These are phyloP conservation scores for Petrosia ficiformis DNA, from an alignment of 37 sponge, comb jelly and placozoan genomes.

Conservation along the genomic window DNA sequence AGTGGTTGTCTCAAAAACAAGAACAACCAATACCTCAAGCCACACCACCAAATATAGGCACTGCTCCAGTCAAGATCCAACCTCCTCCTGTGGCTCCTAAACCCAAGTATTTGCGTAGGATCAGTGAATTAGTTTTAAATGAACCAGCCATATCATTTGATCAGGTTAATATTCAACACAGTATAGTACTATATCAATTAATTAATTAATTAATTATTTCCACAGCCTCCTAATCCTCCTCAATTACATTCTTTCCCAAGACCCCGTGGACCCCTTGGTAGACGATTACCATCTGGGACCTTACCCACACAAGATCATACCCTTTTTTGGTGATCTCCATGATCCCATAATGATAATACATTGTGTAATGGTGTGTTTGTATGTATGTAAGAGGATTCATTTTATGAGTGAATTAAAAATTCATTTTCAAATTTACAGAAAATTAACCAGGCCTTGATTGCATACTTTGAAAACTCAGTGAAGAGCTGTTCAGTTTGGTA, in stretches of 20 bases:
- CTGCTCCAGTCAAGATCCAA: not conserved
- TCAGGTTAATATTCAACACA: conserved; percentile 11
- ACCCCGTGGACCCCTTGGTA: conserved; percentile 25
- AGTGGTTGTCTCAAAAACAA: conserved; percentile 34
- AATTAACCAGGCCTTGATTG: too few relatives aligned
- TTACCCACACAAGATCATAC: too few relatives aligned
- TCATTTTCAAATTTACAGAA: too few relatives aligned
- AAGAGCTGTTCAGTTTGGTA: too few relatives aligned
- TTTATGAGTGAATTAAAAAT: too few relatives aligned
- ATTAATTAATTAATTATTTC: not conserved
- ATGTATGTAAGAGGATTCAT: too few relatives aligned
- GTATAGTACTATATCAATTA: too few relatives aligned
- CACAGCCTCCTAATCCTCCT: conserved; percentile 22
- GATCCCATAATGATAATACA: too few relatives aligned
- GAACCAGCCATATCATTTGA: conserved; percentile 36
- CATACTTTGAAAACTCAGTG: too few relatives aligned
- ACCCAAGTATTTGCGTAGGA: conserved; percentile 8
- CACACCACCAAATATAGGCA: not conserved
- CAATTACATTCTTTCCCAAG: not conserved
- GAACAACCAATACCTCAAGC: conserved; percentile 3
- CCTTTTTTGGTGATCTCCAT: too few relatives aligned
- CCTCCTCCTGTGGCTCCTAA: conserved; percentile 47
- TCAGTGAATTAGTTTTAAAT: not conserved
- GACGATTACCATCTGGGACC: conserved; percentile 30
- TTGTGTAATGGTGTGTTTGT: too few relatives aligned